Base-by-base conservation (phyloP, 2,797 vertebrate genomes). In the Enteromius argenteus region DNA sequence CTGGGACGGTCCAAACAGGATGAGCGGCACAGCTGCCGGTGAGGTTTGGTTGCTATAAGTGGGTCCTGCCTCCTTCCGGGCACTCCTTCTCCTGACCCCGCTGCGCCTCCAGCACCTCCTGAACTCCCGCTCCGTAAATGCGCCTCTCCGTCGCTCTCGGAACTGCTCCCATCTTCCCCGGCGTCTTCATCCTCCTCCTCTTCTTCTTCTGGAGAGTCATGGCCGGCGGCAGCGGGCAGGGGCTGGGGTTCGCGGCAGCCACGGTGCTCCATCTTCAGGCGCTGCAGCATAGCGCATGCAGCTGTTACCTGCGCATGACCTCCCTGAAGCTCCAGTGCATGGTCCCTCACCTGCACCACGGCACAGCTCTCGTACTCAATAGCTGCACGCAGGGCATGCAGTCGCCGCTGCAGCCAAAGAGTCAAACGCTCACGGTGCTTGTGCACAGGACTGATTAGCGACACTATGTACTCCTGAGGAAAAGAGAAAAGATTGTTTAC, bases 1-100 rank as follows among this genome's bases (percentile, higher is more conserved):
- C 98, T 99, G 88, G 98, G 97, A 75, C 94, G 94, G 92, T 99
- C 98, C 80, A 99, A 93, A 91, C 98, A 99, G 0, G 98, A 97
- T 27, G 98, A 99, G 85, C 98, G 96, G 87, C 98, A 99, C 85
- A 99, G 97, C 51, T 98, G 98, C 10, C 97, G 95, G 85, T 99
- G 97, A 19, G 95, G 96, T 89, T 99, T 99, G 39, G 94, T 94
- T 58, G 94, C 86, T 56, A 92, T 91, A 79, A 97, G 92, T 5
- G 94, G 96, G 84, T 97, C 96, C 89, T 93, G 92, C 91, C 92
- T 95, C 76, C 92, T 92, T 44, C 91, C 88, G 86, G 91, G 64
- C 0, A 89, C 91, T 91, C 92, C 87, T 96, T 97, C 72, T 96
- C 96, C 87, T 97, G 96, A 13, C 15, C 44, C 23, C 56, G 86